Base-by-base conservation (phyloP, 2,797 vertebrate genomes). In the Chromis chromis region DNA sequence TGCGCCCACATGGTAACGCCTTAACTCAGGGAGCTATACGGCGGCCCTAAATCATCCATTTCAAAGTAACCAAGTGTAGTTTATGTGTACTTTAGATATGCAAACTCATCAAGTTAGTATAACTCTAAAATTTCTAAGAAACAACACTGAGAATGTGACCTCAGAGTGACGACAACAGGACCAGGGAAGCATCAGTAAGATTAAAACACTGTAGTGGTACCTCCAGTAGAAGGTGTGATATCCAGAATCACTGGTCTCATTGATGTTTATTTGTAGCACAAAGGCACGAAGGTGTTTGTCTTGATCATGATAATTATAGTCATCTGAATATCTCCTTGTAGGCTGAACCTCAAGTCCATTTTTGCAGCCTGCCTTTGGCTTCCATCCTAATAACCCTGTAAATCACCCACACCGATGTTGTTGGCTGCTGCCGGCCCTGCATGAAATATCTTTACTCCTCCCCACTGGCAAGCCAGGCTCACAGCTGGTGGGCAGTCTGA, bases 401-500 rank as follows among this genome's bases (percentile, higher is more conserved):
- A 86, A 89, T 88, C 82, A 88, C 72, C 78, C 76, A 73, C 85
- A 70, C 70, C 24, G 21, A 13, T 83, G 74, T 82, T 77, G 76
- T 70, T 42, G 70, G 68, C 66, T 46, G 54, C 61, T 80, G 74
- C 63, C 82, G 72, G 61, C 82, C 53, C 86, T 66, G 72, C 76
- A 62, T 85, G 72, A 88, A 86, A 86, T 81, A 79, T 85, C 77
- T 88, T 82, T 85, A 81, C 81, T 89, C 85, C 86, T 81, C 82
- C 80, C 74, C 68, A 65, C 72, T 86, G 86, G 82, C 86, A 84
- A 71, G 73, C 81, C 60, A 66, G 55, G 66, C 82, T 85, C 91
- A 86, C 91, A 92, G 92, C 92, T 90, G 86, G 90, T 91, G 84
- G 89, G 89, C 88, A 84, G 89, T 73, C 88, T 94, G 92, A 94